phyloP scores from a whole-genome alignment of 92 coral and sea anemone species.

The Epizoanthus illoricatus region DNA sequence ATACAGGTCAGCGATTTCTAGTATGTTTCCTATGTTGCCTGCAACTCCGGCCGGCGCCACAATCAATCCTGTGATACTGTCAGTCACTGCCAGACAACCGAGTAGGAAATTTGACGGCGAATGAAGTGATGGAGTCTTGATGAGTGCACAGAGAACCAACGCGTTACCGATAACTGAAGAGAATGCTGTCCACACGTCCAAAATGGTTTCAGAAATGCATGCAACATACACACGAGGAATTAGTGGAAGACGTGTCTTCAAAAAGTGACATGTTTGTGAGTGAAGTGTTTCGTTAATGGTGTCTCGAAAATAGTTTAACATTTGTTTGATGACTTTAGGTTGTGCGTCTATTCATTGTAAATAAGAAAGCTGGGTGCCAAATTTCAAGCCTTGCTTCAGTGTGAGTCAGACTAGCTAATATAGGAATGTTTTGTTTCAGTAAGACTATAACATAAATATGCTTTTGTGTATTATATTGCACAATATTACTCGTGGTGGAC shows the following conservation, averaged over 20 bases:
- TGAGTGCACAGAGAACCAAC: neutral
- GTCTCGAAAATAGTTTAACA: neutral
- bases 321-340: neutral
- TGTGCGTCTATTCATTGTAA: no score
- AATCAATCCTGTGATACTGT: constrained; percentile 4
- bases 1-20: neutral
- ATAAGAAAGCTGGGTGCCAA: no score
- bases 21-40: neutral
- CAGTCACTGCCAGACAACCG: constrained; percentile 1
- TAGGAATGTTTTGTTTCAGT: no score
- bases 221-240: neutral
- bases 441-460: no score
- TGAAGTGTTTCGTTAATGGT: neutral
- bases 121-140: constrained; percentile 12
- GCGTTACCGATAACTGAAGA: neutral
- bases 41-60: constrained; percentile 15
- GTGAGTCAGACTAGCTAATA: no score
- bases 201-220: neutral
- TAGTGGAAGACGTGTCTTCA: neutral
- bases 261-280: neutral
- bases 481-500: no score
- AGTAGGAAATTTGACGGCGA: neutral
- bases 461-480: no score
- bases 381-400: no score
- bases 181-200: neutral